Conservation (phyloP, 35 echinoderm and acorn worm genomes). For the Diadema setosum region DNA sequence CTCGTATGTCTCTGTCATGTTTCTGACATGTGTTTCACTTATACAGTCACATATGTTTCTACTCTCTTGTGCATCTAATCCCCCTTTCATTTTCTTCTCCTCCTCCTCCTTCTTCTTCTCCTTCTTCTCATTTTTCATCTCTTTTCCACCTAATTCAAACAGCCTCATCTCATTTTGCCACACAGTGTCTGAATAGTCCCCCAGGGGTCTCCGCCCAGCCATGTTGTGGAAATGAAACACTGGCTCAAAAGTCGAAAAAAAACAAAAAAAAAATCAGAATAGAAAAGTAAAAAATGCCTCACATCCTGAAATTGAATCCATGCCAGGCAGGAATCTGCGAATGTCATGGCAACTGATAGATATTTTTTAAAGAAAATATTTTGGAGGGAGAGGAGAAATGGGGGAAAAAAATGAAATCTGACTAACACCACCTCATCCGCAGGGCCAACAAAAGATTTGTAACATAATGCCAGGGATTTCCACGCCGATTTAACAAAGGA, state of each 20-base stretch:
- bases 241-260: no score
- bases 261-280: no score
- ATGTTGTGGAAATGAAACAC: slow-evolving; percentile 1
- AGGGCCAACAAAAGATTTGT: neutral
- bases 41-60: no score
- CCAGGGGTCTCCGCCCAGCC: neutral
- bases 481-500: neutral
- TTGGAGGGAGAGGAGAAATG: neutral
- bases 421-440: neutral
- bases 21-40: no score
- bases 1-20: no score
- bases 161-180: neutral
- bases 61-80: no score
- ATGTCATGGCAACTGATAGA: neutral
- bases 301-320: neutral
- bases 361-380: no score
- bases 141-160: neutral
- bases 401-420: no score
- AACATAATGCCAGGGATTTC: neutral
- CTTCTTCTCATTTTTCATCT: neutral
- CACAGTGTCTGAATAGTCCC: neutral
- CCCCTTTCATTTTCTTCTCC: no score
- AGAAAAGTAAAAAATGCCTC: no score
- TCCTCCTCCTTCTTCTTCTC: neutral
- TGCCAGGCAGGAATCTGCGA: neutral